These are phyloP conservation scores for Chloropsis hardwickii DNA, from an alignment of 2,113 vertebrate species.

Conservation along the genomic window DNA sequence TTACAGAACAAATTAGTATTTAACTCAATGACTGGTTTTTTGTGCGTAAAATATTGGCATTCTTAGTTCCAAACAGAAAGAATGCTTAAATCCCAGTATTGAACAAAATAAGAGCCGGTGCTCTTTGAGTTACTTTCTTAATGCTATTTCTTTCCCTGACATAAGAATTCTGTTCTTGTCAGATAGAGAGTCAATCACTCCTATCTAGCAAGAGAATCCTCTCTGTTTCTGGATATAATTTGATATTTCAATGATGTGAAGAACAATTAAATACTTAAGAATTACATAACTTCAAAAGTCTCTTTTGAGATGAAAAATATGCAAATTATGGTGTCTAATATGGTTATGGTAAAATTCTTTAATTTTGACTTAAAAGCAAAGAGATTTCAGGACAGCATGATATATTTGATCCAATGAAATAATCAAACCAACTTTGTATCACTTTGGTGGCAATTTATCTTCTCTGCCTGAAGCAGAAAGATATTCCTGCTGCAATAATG, in stretches of 20 bases:
- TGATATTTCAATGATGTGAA: conserved; percentile 65
- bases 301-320: conserved; percentile 73
- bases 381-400: conserved; percentile 70
- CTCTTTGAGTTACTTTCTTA: background rate
- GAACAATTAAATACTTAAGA: conserved; percentile 70
- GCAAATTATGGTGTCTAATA: conserved; percentile 73
- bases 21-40: background rate
- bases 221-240: conserved; percentile 47
- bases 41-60: background rate
- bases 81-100: background rate
- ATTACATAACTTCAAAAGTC: conserved; percentile 68
- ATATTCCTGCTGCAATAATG: conserved; percentile 71
- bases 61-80: background rate
- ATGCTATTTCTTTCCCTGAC: background rate
- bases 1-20: background rate
- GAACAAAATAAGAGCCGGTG: background rate
- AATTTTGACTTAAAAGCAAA: conserved; percentile 74
- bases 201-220: conserved; percentile 53
- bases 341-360: conserved; percentile 72
- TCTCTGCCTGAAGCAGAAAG: conserved; percentile 71
- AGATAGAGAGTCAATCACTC: conserved; percentile 39
- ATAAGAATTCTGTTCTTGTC: conserved; percentile 39
- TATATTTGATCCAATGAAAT: conserved; percentile 76
- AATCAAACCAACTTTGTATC: conserved; percentile 74
- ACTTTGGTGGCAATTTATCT: conserved; percentile 73